A percentile compares a stretch with the other conserved stretches of the same genome.
phyloP scores from a whole-genome alignment of 2,113 vertebrate species.

The Condylura cristata region DNA sequence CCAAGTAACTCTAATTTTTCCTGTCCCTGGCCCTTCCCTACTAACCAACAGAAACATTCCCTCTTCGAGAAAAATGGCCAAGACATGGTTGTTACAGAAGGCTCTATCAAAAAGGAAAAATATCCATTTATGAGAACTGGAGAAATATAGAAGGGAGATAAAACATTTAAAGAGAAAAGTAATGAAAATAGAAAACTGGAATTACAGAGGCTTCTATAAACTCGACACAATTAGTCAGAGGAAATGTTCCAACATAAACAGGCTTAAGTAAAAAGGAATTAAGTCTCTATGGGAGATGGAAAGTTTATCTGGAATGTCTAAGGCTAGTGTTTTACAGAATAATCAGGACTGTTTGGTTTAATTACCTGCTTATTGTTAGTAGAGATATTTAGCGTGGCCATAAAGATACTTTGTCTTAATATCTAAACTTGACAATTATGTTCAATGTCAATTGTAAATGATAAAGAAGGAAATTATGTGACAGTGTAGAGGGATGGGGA shows the following conservation, averaged over 20 bases:
- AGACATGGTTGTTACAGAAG: not conserved
- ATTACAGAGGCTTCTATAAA: not conserved
- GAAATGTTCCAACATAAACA: not conserved
- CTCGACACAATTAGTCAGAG: not conserved
- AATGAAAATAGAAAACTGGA: not conserved
- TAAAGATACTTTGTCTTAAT: not conserved
- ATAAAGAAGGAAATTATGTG: not conserved
- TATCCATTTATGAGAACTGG: not conserved
- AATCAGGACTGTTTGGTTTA: not conserved
- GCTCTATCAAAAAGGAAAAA: not conserved
- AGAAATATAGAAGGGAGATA: not conserved
- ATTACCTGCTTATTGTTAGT: not conserved
- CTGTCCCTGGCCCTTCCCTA: not conserved
- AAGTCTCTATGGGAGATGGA: not conserved
- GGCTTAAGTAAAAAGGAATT: not conserved
- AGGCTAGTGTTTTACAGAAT: not conserved
- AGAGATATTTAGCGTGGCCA: not conserved
- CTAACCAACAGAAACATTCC: not conserved
- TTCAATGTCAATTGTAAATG: not conserved
- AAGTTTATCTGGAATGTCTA: not conserved
- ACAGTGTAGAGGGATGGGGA: not conserved
- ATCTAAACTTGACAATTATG: not conserved
- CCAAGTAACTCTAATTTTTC: not conserved
- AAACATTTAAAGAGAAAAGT: conserved; percentile 24
- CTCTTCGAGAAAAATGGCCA: not conserved